Evolutionary conservation across 2,888 invertebrate genomes (phyloP), one percentile per base, ranked within the genome.

Genomic region (Eudemis profundana): DNA sequence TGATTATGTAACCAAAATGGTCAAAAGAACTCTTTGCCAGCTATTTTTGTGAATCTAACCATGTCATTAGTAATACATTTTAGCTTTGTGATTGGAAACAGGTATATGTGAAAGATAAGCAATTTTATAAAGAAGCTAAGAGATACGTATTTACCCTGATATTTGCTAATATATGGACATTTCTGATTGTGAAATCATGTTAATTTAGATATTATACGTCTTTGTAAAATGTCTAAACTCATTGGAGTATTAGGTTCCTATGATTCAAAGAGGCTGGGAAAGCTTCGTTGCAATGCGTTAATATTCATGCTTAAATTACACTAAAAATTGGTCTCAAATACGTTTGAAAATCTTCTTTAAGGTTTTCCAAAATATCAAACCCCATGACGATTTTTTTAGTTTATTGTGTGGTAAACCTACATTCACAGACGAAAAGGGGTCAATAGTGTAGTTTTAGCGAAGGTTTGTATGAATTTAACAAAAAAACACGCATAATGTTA

Each of bases 401-500:
- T n/a, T n/a, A n/a, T n/a, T n/a, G n/a, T n/a, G n/a, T n/a, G n/a
- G n/a, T n/a, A n/a, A n/a, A n/a, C n/a, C n/a, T n/a, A n/a, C n/a
- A n/a, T n/a, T n/a, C n/a, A n/a, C n/a, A 33, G 10, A 3, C 3
- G 12, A n/a, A 23, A 47, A 19, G 7, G n/a, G n/a, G 23, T 15
- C 44, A n/a, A 12, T 40, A 2, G 42, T 40, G 54, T 54, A 42
- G 54, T 54, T 42, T 42, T 15, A 17, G 15, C 40, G 15, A 2
- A 42, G 5, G 2, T 40, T 17, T 53, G 38, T 36, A 36, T 50
- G 50, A 50, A 54, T 17, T 14, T 21, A 23, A 47, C 23, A n/a
- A 29, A 54, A 1, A 21, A 40, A 27, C 23, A 53, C 53, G 54
- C 42, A 42, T 54, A 42, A 42, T 54, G 54, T 54, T 54, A 54